These are phyloP conservation scores for Phyto melanocephala DNA, from an alignment of 2,888 invertebrate species.

Conservation along the genomic window DNA sequence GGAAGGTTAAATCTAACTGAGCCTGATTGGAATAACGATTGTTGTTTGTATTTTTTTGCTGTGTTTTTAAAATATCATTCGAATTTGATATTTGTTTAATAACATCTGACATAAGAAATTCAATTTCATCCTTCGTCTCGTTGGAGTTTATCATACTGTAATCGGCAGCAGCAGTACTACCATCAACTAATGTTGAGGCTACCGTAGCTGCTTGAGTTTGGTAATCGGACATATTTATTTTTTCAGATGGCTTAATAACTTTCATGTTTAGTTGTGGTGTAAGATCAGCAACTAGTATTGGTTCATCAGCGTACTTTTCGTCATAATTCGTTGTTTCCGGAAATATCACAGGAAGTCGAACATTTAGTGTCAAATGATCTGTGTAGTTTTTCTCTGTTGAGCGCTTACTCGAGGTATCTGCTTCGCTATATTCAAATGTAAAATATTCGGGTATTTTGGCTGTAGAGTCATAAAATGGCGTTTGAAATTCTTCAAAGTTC, in stretches of 20 bases:
- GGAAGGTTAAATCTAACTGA: conserved; percentile 73
- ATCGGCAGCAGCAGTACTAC: conserved; percentile 68
- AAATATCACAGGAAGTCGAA: conserved; percentile 25
- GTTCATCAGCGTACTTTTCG: conserved; percentile 64
- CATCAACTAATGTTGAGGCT: conserved; percentile 77
- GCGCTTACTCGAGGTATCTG: not conserved
- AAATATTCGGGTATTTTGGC: not conserved
- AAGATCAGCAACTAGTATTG: conserved; percentile 71
- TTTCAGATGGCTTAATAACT: conserved; percentile 70
- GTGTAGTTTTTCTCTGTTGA: conserved; percentile 38
- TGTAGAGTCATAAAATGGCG: not conserved
- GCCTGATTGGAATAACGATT: conserved; percentile 75
- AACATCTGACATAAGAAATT: conserved; percentile 76
- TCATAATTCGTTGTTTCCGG: conserved; percentile 66
- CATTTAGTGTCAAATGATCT: conserved; percentile 21
- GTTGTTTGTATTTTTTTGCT: conserved; percentile 49
- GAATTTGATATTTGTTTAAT: conserved; percentile 74
- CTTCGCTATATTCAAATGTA: conserved; percentile 11
- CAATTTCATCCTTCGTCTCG: conserved; percentile 75
- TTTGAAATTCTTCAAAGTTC: not conserved
- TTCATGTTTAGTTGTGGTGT: conserved; percentile 72
- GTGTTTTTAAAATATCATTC: not conserved
- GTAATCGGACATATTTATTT: conserved; percentile 76
- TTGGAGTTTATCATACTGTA: conserved; percentile 70
- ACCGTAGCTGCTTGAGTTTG: conserved; percentile 78